phyloP scores from a whole-genome alignment of 1,140 invertebrate species.

The Ylistrum balloti region DNA sequence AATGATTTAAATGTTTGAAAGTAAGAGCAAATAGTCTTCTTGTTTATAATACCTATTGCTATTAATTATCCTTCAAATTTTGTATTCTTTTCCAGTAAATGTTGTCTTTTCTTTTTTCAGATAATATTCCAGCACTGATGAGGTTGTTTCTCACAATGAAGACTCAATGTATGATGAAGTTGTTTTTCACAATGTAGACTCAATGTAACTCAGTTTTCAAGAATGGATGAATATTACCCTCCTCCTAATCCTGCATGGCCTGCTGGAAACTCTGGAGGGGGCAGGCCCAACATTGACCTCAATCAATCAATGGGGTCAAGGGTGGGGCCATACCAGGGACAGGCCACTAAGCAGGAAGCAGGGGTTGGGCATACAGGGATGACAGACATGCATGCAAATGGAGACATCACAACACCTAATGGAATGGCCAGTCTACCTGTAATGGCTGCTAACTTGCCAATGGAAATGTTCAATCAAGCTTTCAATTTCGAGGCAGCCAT shows the following conservation, averaged over 20 bases:
- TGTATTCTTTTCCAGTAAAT: too few relatives aligned
- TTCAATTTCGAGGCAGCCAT: conserved; percentile 60
- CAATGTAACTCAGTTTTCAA: conserved; percentile 7
- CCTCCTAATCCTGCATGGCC: conserved; percentile 20
- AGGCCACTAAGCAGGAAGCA: not conserved
- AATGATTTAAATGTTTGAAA: too few relatives aligned
- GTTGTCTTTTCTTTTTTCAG: too few relatives aligned
- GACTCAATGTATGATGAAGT: not conserved
- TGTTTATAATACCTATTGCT: too few relatives aligned
- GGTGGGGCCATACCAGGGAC: not conserved
- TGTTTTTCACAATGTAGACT: not conserved
- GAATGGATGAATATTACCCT: conserved; percentile 7
- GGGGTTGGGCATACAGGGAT: not conserved
- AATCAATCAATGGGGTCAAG: not conserved
- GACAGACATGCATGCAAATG: not conserved
- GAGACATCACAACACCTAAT: not conserved
- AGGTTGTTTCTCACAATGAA: not conserved
- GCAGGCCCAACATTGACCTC: conserved; percentile 21
- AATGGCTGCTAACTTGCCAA: conserved; percentile 46
- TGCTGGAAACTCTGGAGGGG: conserved; percentile 31
- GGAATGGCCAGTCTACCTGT: not conserved
- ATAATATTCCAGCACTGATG: not conserved
- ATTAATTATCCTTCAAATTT: too few relatives aligned
- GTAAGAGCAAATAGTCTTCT: too few relatives aligned
- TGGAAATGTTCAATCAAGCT: conserved; percentile 59